phyloP scores from a whole-genome alignment of 2,888 invertebrate genomes.

The Lamellibrachia columna region DNA sequence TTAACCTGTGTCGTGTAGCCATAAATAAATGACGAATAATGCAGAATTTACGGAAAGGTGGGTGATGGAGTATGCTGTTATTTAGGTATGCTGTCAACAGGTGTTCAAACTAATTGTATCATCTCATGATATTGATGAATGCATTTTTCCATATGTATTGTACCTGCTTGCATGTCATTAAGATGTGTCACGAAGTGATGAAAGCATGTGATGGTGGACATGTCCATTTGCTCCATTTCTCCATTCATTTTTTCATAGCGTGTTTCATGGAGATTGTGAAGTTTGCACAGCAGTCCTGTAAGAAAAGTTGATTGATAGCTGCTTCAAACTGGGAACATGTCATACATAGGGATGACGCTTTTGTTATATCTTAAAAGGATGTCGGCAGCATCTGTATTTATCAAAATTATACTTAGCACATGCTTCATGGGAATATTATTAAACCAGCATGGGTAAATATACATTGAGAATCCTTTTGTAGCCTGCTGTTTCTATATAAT shows the following conservation, averaged over 20 bases:
- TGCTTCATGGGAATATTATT: neutral
- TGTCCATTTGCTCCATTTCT: neutral
- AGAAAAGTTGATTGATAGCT: neutral
- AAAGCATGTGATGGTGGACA: neutral
- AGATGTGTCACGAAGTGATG: neutral
- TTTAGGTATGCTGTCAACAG: neutral
- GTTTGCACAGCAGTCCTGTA: neutral
- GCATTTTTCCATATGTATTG: neutral
- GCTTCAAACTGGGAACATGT: neutral
- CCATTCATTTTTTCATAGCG: neutral
- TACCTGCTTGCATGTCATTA: neutral
- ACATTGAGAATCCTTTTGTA: too few species aligned
- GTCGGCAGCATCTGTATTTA: neutral
- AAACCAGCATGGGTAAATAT: neutral
- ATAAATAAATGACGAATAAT: too few species aligned
- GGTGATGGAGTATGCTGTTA: neutral
- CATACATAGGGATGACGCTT: neutral
- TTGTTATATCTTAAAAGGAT: neutral
- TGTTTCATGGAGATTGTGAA: too few species aligned
- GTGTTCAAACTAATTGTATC: neutral
- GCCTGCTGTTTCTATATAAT: neutral
- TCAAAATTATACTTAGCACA: neutral
- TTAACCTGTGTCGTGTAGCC: too few species aligned
- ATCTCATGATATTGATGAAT: neutral
- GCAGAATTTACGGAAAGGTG: neutral